Evolutionary conservation across 2,888 invertebrate genomes (phyloP).

Genomic region (Sesia apiformis): DNA sequence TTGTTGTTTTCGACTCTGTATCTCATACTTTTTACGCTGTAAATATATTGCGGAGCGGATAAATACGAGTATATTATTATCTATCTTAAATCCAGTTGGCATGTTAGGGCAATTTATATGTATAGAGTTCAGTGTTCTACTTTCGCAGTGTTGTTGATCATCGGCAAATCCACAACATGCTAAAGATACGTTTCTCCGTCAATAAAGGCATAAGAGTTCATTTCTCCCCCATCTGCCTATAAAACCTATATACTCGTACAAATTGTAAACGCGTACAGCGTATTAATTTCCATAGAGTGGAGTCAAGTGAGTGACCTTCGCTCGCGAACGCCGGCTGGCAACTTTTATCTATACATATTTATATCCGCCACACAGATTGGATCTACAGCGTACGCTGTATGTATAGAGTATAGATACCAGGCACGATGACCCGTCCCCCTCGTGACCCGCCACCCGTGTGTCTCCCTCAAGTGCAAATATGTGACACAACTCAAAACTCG

Average conservation of each 20-base stretch:
- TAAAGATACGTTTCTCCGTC: too few species aligned
- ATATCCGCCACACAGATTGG: conserved; percentile 20
- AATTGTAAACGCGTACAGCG: background rate
- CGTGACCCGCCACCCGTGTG: conserved; percentile 1
- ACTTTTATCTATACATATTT: background rate
- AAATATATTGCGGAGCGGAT: too few species aligned
- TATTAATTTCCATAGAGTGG: background rate
- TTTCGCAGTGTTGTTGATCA: too few species aligned
- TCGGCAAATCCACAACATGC: too few species aligned
- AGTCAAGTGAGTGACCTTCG: conserved; percentile 29
- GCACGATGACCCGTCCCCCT: conserved; percentile 59
- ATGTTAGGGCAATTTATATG: too few species aligned
- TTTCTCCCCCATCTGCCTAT: background rate
- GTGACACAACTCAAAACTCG: background rate
- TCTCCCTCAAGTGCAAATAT: background rate
- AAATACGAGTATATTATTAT: too few species aligned
- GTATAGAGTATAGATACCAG: conserved; percentile 18
- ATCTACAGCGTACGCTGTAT: conserved; percentile 20
- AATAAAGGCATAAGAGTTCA: background rate
- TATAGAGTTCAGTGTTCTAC: too few species aligned
- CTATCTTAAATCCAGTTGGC: too few species aligned
- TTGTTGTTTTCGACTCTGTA: too few species aligned
- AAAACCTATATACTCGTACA: background rate
- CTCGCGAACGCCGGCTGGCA: conserved; percentile 51
- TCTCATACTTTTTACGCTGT: too few species aligned